phyloP scores from a whole-genome alignment of 2,113 vertebrate genomes.

The Beaufortia kweichowensis region DNA sequence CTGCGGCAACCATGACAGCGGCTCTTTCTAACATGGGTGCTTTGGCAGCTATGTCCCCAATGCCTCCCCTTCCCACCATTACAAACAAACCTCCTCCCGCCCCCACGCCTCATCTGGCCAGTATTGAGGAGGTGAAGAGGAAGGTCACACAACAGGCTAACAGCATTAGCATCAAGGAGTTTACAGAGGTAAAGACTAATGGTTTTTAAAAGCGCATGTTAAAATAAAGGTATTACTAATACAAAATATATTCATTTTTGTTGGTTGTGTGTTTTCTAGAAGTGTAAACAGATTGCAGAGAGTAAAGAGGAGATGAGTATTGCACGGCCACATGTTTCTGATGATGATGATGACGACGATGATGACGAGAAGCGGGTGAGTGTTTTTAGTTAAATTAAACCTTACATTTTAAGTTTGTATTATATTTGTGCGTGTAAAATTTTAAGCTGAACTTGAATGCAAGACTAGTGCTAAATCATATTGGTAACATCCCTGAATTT shows the following conservation, averaged over 20 bases:
- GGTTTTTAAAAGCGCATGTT: neutral
- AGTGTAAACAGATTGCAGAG: conserved; percentile 98
- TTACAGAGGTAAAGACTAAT: conserved; percentile 87
- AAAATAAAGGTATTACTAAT: neutral
- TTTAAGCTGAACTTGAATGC: too few species aligned
- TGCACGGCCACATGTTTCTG: conserved; percentile 91
- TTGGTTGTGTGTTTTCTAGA: conserved; percentile 69
- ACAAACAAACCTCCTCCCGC: conserved; percentile 78
- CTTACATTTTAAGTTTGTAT: too few species aligned
- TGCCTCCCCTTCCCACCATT: conserved; percentile 77
- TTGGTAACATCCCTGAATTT: too few species aligned
- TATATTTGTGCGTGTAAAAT: too few species aligned
- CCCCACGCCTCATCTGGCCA: conserved; percentile 74
- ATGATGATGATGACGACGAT: conserved; percentile 77
- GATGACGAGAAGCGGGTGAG: conserved; percentile 75
- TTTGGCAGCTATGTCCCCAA: conserved; percentile 75
- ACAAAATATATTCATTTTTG: neutral
- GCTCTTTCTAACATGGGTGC: conserved; percentile 80
- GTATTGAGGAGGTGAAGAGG: conserved; percentile 83
- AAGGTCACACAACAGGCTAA: conserved; percentile 93
- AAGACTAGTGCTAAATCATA: too few species aligned
- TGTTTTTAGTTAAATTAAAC: conserved; percentile 64
- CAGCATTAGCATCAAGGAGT: conserved; percentile 93
- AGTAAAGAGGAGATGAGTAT: conserved; percentile 94
- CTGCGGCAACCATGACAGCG: conserved; percentile 79